Conservation (phyloP, 2,888 invertebrate genomes). For the Tetropium fuscum region DNA sequence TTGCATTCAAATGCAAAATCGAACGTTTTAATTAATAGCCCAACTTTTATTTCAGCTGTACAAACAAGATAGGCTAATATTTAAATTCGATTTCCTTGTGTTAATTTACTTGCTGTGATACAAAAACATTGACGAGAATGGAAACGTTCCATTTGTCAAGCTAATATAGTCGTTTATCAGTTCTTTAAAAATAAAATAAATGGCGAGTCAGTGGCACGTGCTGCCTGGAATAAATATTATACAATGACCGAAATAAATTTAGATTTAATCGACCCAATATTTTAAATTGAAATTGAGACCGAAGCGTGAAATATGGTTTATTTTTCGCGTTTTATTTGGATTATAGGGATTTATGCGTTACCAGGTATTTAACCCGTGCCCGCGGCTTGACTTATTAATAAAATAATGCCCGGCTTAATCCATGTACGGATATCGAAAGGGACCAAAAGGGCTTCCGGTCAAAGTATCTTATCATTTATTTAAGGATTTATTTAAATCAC, state of each 20-base stretch:
- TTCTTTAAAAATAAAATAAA: slow-evolving; percentile 29
- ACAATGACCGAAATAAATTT: slow-evolving; percentile 31
- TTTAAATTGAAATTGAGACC: slow-evolving; percentile 36
- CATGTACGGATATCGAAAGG: no score
- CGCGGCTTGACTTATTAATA: not conserved
- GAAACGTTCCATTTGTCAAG: slow-evolving; percentile 20
- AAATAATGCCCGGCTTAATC: not conserved
- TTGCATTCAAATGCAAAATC: no score
- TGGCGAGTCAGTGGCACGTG: slow-evolving; percentile 34
- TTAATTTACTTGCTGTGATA: slow-evolving; percentile 8
- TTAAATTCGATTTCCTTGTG: slow-evolving; percentile 2
- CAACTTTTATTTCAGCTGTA: not conserved
- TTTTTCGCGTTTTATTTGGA: slow-evolving; percentile 35
- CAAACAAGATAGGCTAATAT: not conserved
- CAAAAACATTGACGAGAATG: slow-evolving; percentile 16
- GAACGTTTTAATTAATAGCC: no score
- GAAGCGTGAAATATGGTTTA: slow-evolving; percentile 32
- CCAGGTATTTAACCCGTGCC: slow-evolving; percentile 2
- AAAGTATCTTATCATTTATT: no score
- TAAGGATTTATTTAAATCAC: no score
- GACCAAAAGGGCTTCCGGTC: no score
- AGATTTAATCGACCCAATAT: slow-evolving; percentile 34
- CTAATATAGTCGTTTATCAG: slow-evolving; percentile 26
- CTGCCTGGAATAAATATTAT: slow-evolving; percentile 30
- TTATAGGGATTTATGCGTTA: slow-evolving; percentile 18